phyloP scores from a whole-genome alignment of 2,113 vertebrate species.

The Cyprinus carpio region DNA sequence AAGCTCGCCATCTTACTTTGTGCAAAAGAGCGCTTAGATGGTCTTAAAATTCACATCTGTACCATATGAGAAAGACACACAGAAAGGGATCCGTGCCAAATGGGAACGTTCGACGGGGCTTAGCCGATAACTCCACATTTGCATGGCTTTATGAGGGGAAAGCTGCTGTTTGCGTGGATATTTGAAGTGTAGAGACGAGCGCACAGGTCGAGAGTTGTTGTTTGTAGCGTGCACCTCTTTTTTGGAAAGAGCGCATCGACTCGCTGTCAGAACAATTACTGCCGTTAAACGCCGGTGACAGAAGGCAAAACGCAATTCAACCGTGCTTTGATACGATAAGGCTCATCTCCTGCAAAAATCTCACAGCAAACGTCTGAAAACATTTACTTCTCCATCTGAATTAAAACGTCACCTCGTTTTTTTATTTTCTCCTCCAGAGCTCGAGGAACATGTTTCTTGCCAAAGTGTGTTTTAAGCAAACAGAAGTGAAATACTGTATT shows the following conservation, averaged over 20 bases:
- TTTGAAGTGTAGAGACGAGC: neutral
- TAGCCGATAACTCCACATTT: slow-evolving; percentile 4
- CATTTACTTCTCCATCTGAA: too few relatives aligned
- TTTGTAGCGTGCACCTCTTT: too few relatives aligned
- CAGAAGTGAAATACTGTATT: neutral
- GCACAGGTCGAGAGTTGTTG: neutral
- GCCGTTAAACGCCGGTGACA: neutral
- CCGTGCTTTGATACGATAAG: neutral
- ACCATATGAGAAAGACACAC: neutral
- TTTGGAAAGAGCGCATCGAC: neutral
- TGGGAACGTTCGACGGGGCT: neutral
- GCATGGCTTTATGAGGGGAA: slow-evolving; percentile 10
- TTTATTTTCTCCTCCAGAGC: neutral
- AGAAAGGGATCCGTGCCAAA: neutral
- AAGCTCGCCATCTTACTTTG: slow-evolving; percentile 57
- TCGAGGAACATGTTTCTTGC: neutral
- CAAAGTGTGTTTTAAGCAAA: slow-evolving; percentile 12
- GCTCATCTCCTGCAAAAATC: neutral
- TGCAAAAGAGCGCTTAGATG: slow-evolving; percentile 66
- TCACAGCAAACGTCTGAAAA: slow-evolving; percentile 7
- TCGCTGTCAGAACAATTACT: neutral
- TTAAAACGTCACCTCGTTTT: neutral
- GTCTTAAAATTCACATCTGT: slow-evolving; percentile 67
- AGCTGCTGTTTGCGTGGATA: neutral
- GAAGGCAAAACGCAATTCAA: neutral